Base-by-base conservation (phyloP, 2,888 invertebrate species). In the Polymixis lichenea region DNA sequence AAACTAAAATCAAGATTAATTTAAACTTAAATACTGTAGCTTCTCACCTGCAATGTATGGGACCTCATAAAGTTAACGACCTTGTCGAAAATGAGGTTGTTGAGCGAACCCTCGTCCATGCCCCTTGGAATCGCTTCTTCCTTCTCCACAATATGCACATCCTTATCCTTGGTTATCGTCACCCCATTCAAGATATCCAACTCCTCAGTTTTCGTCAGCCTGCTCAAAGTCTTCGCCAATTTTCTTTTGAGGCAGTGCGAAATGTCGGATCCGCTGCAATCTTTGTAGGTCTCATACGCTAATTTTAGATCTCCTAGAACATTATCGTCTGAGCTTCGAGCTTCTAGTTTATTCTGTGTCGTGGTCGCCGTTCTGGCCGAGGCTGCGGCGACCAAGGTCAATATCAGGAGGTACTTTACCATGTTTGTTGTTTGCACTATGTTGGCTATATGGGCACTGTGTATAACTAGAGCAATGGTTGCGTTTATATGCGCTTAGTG, bases 261-360 rank as follows among this genome's bases (percentile, higher is more conserved):
- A 51, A 98, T 92, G 85, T 98, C 98, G 80, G 97, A 95, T 72
- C 97, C 97, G 78, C 98, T 97, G 95, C 98, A 98, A 89, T 98
- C 98, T 93, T 98, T 98, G 94, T 98, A 98, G 83, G 98, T 97
- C 92, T 98, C 98, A 90, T 98, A 98, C 84, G 98, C 97, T 89
- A 97, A 97, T 87, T 97, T 97, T 11, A 98, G 94, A 89, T 98
- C 98, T 83, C 97, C 97, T 83, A 98, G 94, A 84, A 97, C 93
- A 87, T 90, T 93, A 82, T 96, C 96, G 72, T 96, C 96, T 86
- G 96, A 92, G 91, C 95, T 94, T 82, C 95, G 92, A 22, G 91
- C 94, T 87, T 96, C 94, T 87, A 94, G 91, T 89, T 92, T 94
- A 89, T 95, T 97, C 86, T 97, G 96, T 84, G 93, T 93, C 43